Evolutionary conservation across 2,797 vertebrate genomes (phyloP).

Genomic region (Rhadinocentrus ornatus): DNA sequence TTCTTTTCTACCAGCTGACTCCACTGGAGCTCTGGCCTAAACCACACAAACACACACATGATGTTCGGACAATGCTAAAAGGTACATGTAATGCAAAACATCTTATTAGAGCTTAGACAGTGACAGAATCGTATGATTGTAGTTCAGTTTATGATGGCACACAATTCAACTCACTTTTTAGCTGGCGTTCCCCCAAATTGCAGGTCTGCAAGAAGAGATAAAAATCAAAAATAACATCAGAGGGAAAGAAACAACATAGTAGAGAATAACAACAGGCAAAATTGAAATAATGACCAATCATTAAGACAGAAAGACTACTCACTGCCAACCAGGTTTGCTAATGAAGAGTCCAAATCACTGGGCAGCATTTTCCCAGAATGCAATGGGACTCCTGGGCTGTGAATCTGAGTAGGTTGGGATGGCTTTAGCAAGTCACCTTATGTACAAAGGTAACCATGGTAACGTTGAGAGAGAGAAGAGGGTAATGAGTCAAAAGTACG

Average conservation of each 20-base stretch:
- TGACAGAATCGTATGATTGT: conserved; percentile 17
- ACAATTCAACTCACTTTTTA: conserved; percentile 87
- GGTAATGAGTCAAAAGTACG: conserved; percentile 47
- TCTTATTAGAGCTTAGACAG: conserved; percentile 6
- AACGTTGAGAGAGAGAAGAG: conserved; percentile 41
- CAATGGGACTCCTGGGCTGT: conserved; percentile 77
- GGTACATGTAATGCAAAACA: conserved; percentile 18
- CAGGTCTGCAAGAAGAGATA: conserved; percentile 81
- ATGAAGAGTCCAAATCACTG: conserved; percentile 89
- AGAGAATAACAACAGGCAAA: background rate
- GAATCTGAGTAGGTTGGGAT: conserved; percentile 81
- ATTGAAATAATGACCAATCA: background rate
- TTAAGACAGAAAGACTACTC: conserved; percentile 62
- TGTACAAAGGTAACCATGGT: conserved; percentile 69
- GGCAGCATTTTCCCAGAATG: conserved; percentile 86
- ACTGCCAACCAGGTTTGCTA: conserved; percentile 92
- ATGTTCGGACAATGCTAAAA: conserved; percentile 11
- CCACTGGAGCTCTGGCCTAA: conserved; percentile 88
- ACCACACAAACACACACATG: conserved; percentile 25
- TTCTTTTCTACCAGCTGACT: conserved; percentile 86
- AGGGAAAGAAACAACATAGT: conserved; percentile 3
- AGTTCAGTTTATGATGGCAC: conserved; percentile 14
- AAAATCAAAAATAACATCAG: conserved; percentile 26
- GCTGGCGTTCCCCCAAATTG: conserved; percentile 89
- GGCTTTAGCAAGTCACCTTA: conserved; percentile 88